These are phyloP conservation scores for Hydractinia echinata DNA, from an alignment of 30 jellyfish, hydroid and myxozoan species.

Conservation along the genomic window DNA sequence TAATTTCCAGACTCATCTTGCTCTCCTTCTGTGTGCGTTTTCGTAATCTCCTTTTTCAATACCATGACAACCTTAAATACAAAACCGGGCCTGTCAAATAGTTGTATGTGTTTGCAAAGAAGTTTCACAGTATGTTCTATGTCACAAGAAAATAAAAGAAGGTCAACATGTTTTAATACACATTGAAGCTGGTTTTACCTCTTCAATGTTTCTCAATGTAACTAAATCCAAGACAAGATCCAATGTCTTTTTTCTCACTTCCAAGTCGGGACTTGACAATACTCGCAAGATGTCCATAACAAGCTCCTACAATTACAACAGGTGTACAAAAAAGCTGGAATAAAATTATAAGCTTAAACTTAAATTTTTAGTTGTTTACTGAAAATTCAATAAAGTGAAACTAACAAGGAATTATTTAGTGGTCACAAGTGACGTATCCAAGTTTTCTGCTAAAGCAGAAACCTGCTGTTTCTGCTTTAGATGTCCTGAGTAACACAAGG, in stretches of 20 bases:
- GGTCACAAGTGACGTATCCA: too few relatives aligned
- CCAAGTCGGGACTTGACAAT: slow-evolving; percentile 90
- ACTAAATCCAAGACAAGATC: slow-evolving; percentile 86
- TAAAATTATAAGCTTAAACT: too few relatives aligned
- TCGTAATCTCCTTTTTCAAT: slow-evolving; percentile 87
- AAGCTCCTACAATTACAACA: slow-evolving; percentile 47
- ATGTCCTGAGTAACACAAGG: too few relatives aligned
- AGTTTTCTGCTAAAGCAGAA: too few relatives aligned
- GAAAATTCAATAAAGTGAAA: too few relatives aligned
- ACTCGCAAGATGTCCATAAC: slow-evolving; percentile 96
- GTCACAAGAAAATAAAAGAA: not conserved
- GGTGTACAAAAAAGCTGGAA: not conserved
- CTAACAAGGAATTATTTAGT: too few relatives aligned
- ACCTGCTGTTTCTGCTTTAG: too few relatives aligned
- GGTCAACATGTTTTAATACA: not conserved
- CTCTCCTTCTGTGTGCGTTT: slow-evolving; percentile 93
- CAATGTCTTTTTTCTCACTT: slow-evolving; percentile 86
- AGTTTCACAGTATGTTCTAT: not conserved
- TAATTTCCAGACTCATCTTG: slow-evolving; percentile 93
- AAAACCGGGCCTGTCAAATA: not conserved
- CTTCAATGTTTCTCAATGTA: slow-evolving; percentile 78
- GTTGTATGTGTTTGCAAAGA: not conserved
- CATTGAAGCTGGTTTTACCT: slow-evolving; percentile 41
- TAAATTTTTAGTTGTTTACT: too few relatives aligned
- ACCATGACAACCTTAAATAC: slow-evolving; percentile 88